Percentiles rank a stretch among this genome's conserved stretches.
Conservation (phyloP, 2,797 vertebrate genomes). For the Acipenser oxyrinchus region DNA sequence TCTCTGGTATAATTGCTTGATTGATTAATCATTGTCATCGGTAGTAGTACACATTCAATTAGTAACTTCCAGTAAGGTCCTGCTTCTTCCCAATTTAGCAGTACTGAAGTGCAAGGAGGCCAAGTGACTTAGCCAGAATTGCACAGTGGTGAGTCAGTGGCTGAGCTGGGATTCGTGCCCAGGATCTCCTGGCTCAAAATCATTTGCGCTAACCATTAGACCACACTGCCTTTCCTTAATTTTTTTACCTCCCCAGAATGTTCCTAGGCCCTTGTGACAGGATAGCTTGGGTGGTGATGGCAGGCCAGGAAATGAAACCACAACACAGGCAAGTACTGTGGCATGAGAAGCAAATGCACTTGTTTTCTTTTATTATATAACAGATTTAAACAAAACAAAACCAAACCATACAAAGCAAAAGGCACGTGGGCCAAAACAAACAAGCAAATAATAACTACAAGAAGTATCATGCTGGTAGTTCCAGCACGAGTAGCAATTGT, state of each 20-base stretch:
- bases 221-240: conserved; percentile 54
- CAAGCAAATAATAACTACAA: too few species aligned
- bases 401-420: too few species aligned
- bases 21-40: conserved; percentile 61
- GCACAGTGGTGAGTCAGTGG: conserved; percentile 62
- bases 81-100: conserved; percentile 39
- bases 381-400: too few species aligned
- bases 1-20: too few species aligned
- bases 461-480: too few species aligned
- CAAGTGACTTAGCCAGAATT: conserved; percentile 52
- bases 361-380: too few species aligned
- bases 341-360: too few species aligned
- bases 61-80: conserved; percentile 53
- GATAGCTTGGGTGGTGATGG: too few species aligned
- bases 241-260: conserved; percentile 54
- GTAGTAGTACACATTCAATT: conserved; percentile 58
- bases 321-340: too few species aligned
- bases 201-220: conserved; percentile 54
- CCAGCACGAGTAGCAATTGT: too few species aligned
- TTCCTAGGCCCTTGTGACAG: conserved; percentile 43
- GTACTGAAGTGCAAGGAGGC: conserved; percentile 30
- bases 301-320: too few species aligned
- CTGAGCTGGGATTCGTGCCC: conserved; percentile 54
- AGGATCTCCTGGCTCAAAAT: conserved; percentile 68
- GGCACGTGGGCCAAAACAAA: too few species aligned